Percentiles rank a stretch among this genome's conserved stretches.
Evolutionary conservation across 2,888 invertebrate species (phyloP).

Genomic region (Nasonovia ribisnigri): DNA sequence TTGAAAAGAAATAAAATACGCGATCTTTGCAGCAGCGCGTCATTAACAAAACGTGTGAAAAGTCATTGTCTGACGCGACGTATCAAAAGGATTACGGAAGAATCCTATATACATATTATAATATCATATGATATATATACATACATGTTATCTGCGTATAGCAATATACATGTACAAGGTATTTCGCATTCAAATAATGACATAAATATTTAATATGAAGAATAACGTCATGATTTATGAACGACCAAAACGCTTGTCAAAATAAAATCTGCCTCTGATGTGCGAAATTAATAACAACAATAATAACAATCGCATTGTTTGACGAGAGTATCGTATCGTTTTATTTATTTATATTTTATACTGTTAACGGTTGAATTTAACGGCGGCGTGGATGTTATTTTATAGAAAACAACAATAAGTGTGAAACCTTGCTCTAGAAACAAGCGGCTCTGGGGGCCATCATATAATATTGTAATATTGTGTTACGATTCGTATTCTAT

Average conservation of each 20-base stretch:
- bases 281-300: neutral
- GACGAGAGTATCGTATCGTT: neutral
- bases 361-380: neutral
- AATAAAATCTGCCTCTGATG: neutral
- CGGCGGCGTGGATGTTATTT: neutral
- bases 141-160: neutral
- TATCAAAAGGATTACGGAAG: slow-evolving; percentile 11
- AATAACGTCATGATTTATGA: neutral
- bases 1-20: neutral
- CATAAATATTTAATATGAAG: neutral
- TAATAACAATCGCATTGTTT: slow-evolving; percentile 7
- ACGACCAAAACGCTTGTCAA: neutral
- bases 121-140: neutral
- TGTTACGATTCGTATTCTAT: neutral
- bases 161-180: neutral
- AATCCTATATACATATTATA: neutral
- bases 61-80: neutral
- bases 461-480: neutral
- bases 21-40: neutral
- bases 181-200: neutral
- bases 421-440: neutral
- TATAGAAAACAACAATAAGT: neutral
- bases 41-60: slow-evolving; percentile 12
- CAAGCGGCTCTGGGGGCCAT: neutral
- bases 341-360: neutral